Base-by-base conservation (phyloP, 2,888 invertebrate genomes). In the Brenthis hecate region DNA sequence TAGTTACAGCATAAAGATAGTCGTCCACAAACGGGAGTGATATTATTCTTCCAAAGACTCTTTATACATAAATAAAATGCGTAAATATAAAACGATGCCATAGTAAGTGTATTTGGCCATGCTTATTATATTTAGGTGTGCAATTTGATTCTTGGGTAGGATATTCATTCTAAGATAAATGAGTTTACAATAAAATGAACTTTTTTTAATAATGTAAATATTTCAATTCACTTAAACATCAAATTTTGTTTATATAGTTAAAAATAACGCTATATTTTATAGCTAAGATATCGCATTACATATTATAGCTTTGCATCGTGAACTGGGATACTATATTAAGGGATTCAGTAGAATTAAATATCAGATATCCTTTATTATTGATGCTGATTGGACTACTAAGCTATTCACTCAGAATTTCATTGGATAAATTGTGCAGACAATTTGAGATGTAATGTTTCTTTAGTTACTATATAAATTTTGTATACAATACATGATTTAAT, bases 361-460 rank as follows among this genome's bases (percentile, higher is more conserved):
- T 58, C 47, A 28, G 65, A 53, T 55, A 47, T 23, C 13, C 16
- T 58, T 23, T 53, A 53, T 53, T 65, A 65, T 65, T 36, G 65
- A 57, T 56, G 57, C 43, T 65, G 65, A 65, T 65, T 58, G 57
- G 65, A 51, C 65, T 53, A 53, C 57, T 65, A 57, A 65, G 58
- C 53, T 53, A 48, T 53, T 53, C 57, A 47, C 28, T 66, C 28
- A 14, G 16, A 53, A 53, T 58, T 58, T 53, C 23, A 51, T 53
- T 65, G 53, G 54, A 53, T 65, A 51, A 57, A 53, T 51, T 57
- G 51, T 1, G 51, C 43, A 57, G 43, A 57, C 32, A 53, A 51
- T 57, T 57, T 65, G 13, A 65, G 51, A n/a, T 13, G 50, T 14
- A 23, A 43, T n/a, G 13, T 60, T 60, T n/a, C 28, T 50, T 50